A percentile compares a stretch with the other conserved stretches of the same genome.
These are phyloP conservation scores for Theodoxus fluviatilis DNA, from an alignment of 2,888 invertebrate species.

Conservation along the genomic window DNA sequence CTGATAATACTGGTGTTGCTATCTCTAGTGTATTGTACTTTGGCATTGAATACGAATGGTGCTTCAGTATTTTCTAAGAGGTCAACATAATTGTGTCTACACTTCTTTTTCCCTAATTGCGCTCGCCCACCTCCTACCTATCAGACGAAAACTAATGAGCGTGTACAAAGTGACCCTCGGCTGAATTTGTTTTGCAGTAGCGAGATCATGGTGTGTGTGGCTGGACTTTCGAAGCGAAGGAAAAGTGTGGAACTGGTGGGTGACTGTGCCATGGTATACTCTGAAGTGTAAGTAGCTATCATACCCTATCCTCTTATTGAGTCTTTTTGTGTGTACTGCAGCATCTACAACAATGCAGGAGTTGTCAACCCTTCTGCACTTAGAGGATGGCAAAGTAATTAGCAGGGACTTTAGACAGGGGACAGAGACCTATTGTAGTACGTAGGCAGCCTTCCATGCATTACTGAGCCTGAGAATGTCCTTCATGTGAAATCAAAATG, in stretches of 20 bases:
- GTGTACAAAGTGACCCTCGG: neutral
- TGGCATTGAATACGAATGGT: neutral
- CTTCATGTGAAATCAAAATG: too few relatives aligned
- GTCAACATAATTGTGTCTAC: neutral
- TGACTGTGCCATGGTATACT: slow-evolving; percentile 71
- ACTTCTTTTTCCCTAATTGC: neutral
- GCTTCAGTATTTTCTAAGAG: neutral
- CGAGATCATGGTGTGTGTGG: slow-evolving; percentile 98
- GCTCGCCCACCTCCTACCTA: too few relatives aligned
- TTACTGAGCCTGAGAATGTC: too few relatives aligned
- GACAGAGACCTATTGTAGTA: too few relatives aligned
- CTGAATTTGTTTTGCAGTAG: slow-evolving; percentile 60
- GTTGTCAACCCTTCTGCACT: too few relatives aligned
- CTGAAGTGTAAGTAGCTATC: slow-evolving; percentile 67
- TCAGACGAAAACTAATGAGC: neutral
- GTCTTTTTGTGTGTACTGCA: neutral
- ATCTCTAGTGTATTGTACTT: too few relatives aligned
- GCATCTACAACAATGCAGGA: too few relatives aligned
- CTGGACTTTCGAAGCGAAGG: slow-evolving; percentile 98
- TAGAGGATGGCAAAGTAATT: too few relatives aligned
- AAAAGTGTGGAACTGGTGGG: too few relatives aligned
- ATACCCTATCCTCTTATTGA: neutral
- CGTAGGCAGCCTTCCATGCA: too few relatives aligned
- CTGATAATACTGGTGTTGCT: too few relatives aligned
- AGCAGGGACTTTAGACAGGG: too few relatives aligned